Conservation (phyloP, 2,113 vertebrate species). For the Oreochromis spilurus region DNA sequence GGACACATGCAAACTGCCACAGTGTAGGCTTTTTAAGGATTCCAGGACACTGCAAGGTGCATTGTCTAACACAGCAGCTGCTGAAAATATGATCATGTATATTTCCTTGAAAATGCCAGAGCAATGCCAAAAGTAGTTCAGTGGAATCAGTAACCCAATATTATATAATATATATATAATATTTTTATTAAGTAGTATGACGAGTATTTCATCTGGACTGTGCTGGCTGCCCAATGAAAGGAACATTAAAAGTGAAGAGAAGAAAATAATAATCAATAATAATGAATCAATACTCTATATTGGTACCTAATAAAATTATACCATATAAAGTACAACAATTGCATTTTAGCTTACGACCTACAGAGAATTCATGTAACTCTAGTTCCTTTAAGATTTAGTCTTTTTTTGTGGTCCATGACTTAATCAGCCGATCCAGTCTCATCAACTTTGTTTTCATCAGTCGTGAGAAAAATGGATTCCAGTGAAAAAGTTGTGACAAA, state of each 20-base stretch:
- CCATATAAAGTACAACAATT: neutral
- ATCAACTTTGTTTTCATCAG: neutral
- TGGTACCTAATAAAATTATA: neutral
- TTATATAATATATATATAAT: neutral
- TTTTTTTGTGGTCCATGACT: neutral
- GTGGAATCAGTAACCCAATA: neutral
- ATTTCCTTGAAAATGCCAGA: neutral
- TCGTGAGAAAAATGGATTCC: neutral
- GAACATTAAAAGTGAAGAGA: neutral
- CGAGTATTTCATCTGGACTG: neutral
- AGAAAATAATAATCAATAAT: neutral
- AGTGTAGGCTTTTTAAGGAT: slow-evolving; percentile 6
- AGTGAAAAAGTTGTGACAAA: neutral
- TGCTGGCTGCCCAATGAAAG: neutral
- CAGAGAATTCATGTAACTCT: neutral
- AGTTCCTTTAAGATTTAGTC: neutral
- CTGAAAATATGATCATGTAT: neutral
- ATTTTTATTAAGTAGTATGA: neutral
- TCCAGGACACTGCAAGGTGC: slow-evolving; percentile 29
- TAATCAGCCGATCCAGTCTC: neutral
- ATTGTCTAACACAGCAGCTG: neutral
- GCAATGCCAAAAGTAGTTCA: neutral
- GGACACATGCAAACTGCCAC: slow-evolving; percentile 31
- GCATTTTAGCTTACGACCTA: neutral
- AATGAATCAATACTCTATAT: neutral